Conservation (phyloP, 2,888 invertebrate species). For the Heteromurus nitidus region DNA sequence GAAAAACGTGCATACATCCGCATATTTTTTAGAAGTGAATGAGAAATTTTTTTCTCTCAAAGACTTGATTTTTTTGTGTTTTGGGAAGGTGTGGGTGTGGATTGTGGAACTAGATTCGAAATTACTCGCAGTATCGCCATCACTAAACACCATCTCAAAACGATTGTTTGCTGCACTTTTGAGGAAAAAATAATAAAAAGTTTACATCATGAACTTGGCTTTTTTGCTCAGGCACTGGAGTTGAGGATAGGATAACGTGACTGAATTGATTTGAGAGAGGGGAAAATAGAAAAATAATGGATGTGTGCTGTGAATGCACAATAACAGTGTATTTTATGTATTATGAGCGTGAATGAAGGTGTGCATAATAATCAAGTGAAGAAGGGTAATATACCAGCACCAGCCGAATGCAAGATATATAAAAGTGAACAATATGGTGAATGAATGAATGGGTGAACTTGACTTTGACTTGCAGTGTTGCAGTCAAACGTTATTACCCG, state of each 20-base stretch:
- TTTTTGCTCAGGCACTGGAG: background rate
- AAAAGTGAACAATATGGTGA: background rate
- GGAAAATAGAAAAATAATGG: slow-evolving; percentile 41
- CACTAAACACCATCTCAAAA: background rate
- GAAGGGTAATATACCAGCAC: background rate
- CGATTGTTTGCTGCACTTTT: background rate
- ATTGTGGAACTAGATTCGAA: slow-evolving; percentile 36
- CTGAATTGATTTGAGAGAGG: slow-evolving; percentile 50
- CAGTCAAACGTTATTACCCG: too few relatives aligned
- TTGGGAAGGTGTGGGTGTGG: background rate
- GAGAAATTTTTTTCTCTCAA: background rate
- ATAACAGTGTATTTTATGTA: background rate
- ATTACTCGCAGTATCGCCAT: slow-evolving; percentile 28
- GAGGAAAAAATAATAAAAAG: background rate
- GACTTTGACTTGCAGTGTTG: too few relatives aligned
- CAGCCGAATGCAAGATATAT: background rate
- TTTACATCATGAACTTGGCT: slow-evolving; percentile 27
- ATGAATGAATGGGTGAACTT: slow-evolving; percentile 11
- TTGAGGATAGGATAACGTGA: slow-evolving; percentile 33
- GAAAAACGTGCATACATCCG: background rate
- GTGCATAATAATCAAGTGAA: slow-evolving; percentile 53
- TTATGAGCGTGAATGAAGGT: slow-evolving; percentile 21
- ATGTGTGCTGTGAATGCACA: slow-evolving; percentile 27
- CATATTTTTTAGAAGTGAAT: background rate
- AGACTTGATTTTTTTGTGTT: background rate